Conservation (phyloP, 2,113 vertebrate genomes). For the Hemiprocne comata region DNA sequence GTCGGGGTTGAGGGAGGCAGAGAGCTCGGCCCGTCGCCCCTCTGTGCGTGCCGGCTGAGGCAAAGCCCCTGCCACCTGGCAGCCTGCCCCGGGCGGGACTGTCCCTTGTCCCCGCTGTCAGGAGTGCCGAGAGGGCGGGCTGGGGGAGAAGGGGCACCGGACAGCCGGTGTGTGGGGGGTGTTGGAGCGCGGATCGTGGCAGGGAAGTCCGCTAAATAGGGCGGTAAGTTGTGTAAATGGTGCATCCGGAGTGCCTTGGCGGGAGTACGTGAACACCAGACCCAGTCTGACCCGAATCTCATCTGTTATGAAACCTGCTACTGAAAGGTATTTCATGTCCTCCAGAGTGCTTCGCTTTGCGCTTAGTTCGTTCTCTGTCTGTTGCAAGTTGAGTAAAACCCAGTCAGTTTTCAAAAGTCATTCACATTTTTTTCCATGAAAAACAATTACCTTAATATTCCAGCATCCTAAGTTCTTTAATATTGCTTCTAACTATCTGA, state of each 20-base stretch:
- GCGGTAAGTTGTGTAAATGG: neutral
- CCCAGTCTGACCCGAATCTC: neutral
- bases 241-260: neutral
- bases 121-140: neutral
- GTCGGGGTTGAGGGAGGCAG: neutral
- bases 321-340: neutral
- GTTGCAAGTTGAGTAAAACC: neutral
- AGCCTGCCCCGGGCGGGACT: neutral
- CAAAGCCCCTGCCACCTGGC: neutral
- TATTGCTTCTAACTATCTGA: neutral
- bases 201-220: accelerated
- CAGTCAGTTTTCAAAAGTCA: accelerated
- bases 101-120: neutral
- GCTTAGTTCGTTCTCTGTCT: neutral
- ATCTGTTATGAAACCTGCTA: neutral
- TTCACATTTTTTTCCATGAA: neutral
- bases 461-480: accelerated
- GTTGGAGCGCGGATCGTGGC: neutral
- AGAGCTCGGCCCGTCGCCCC: neutral
- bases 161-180: too few species aligned
- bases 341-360: neutral
- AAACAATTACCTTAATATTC: neutral
- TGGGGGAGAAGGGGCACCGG: neutral
- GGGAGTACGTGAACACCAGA: neutral
- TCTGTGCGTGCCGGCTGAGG: neutral